Conservation (phyloP, 2,797 vertebrate species). For the Limnodromus scolopaceus region DNA sequence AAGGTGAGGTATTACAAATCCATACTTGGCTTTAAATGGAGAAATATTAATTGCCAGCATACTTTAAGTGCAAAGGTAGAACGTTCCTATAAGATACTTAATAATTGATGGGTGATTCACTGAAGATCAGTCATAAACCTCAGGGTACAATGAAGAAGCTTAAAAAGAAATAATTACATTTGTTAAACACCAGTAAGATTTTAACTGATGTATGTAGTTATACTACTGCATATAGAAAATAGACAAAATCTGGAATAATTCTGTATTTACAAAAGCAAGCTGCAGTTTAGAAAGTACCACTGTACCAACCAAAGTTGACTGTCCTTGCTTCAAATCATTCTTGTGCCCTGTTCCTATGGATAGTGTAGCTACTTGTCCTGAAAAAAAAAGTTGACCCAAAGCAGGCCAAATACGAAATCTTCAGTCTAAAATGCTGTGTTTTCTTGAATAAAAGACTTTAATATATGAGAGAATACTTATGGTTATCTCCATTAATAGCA, state of each 20-base stretch:
- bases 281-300: not conserved
- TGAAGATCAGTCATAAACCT: not conserved
- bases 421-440: not conserved
- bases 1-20: slow-evolving; percentile 78
- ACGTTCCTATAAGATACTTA: not conserved
- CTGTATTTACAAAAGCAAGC: not conserved
- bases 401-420: not conserved
- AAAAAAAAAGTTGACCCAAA: not conserved
- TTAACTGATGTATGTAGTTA: not conserved
- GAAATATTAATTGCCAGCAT: not conserved
- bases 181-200: not conserved
- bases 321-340: not conserved
- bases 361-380: not conserved
- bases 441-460: not conserved
- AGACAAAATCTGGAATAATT: not conserved
- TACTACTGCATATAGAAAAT: not conserved
- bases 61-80: not conserved
- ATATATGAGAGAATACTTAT: not conserved
- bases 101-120: not conserved
- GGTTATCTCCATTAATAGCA: not conserved
- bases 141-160: not conserved
- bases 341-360: not conserved
- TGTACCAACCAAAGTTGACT: not conserved
- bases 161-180: not conserved
- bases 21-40: not conserved